Base-by-base conservation (phyloP, 2,888 invertebrate genomes). In the Drosophila flavopinicola region DNA sequence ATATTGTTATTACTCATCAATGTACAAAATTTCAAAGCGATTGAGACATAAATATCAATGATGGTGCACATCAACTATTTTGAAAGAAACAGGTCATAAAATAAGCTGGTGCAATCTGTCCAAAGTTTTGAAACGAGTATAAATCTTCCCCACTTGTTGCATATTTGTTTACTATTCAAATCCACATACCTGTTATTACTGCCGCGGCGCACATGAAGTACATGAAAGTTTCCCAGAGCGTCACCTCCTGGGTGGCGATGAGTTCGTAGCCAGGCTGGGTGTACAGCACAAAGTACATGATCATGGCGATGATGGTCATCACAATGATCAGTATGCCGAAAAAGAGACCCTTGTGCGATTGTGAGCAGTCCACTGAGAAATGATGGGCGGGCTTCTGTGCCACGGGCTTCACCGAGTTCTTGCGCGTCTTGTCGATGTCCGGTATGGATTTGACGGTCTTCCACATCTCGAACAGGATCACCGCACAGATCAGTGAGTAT, bases 391-490 rank as follows among this genome's bases (percentile, higher is more conserved):
- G 84, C 11, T 93, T 90, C 39, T 89, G 89, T 2, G 76, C 66
- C 10, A 78, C 69, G 0, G 87, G 88, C 58, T 90, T 91, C 0
- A 90, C 78, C 0, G 91, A 91, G 48, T 89, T 90, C 51, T 89
- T 90, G n/a, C 91, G 82, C 0, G 90, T 86, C 39, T 88, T 89
- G 41, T 94, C 76, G 95, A 91, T 91, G 29, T 91, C 90, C 10
- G 91, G 90, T 47, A 91, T 90, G 2, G 97, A 92, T 74, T 92
- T 92, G 10, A 95, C 94, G 90, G 96, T 96, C 91, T 96, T 96
- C 96, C 97, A 98, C 94, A 97, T 96, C 90, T 97, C 96, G 88
- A 95, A 97, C 54, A 96, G 92, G 71, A 97, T 95, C 25, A 97
- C 97, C 20, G 97, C 97, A 87, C 96, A 97, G 68, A 98, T 96